phyloP scores from a whole-genome alignment of 2,797 vertebrate genomes.

The Simalia tracyae region DNA sequence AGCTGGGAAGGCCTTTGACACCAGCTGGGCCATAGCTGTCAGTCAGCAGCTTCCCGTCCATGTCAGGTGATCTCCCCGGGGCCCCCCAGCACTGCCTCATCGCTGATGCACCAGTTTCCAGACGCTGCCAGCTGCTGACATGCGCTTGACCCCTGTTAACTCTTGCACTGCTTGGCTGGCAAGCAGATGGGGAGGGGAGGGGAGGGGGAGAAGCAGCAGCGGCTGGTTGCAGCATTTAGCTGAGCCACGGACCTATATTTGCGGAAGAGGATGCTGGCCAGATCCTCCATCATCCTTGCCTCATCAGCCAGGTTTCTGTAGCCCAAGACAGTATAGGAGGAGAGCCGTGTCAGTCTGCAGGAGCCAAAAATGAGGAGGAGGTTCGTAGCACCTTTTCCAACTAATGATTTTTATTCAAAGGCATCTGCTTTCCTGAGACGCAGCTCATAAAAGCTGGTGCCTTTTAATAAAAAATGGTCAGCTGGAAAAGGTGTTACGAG shows the following conservation, averaged over 20 bases:
- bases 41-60: slow-evolving; percentile 68
- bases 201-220: no score
- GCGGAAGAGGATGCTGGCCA: neutral
- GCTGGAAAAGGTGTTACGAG: neutral
- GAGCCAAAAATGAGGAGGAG: neutral
- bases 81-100: neutral
- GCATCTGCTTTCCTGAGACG: neutral
- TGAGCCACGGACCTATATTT: neutral
- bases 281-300: no score
- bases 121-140: slow-evolving; percentile 25
- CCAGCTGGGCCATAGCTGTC: slow-evolving; percentile 82
- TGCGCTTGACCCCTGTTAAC: slow-evolving; percentile 9
- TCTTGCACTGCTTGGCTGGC: neutral
- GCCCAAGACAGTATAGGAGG: no score
- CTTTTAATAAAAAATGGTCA: neutral
- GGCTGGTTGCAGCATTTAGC: neutral
- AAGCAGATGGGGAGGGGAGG: neutral
- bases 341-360: neutral
- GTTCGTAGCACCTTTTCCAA: no score
- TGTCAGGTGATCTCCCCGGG: neutral
- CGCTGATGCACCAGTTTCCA: neutral
- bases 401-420: neutral
- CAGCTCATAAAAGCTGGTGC: neutral
- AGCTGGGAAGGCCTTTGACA: slow-evolving; percentile 78
- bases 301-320: neutral